Percentiles rank a stretch among this genome's conserved stretches.
Evolutionary conservation across 1,140 invertebrate species (phyloP).

Genomic region (Bacillus rossius): DNA sequence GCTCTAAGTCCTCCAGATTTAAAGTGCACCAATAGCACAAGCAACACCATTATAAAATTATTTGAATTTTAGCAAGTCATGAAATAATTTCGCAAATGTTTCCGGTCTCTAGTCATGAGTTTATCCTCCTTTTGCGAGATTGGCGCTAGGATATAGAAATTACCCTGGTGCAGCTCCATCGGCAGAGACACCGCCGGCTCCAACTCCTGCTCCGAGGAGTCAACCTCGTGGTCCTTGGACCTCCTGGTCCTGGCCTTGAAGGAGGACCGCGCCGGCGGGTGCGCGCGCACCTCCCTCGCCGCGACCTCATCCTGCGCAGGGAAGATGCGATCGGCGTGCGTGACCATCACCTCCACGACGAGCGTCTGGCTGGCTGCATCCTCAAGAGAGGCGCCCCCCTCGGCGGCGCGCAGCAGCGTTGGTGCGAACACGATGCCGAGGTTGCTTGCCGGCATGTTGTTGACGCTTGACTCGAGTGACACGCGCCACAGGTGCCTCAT

Average conservation of each 20-base stretch:
- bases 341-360: constrained; percentile 50
- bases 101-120: too few species aligned
- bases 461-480: constrained; percentile 35
- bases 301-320: not conserved
- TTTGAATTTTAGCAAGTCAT: too few species aligned
- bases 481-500: constrained; percentile 48
- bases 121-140: too few species aligned
- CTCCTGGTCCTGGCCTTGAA: not conserved
- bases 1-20: too few species aligned
- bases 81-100: too few species aligned
- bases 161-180: too few species aligned
- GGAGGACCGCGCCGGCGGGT: not conserved
- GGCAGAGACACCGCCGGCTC: too few species aligned
- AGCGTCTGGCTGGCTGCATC: constrained; percentile 53
- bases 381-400: constrained; percentile 47
- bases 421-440: constrained; percentile 57
- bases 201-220: too few species aligned
- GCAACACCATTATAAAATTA: too few species aligned
- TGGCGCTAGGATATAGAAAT: too few species aligned
- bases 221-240: not conserved
- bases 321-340: constrained; percentile 35
- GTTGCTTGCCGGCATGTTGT: constrained; percentile 55
- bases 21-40: too few species aligned
- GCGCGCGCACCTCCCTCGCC: too few species aligned
- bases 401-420: constrained; percentile 48